Evolutionary conservation across 2,888 invertebrate species (phyloP).

Genomic region (Apomyelois bistriatella): DNA sequence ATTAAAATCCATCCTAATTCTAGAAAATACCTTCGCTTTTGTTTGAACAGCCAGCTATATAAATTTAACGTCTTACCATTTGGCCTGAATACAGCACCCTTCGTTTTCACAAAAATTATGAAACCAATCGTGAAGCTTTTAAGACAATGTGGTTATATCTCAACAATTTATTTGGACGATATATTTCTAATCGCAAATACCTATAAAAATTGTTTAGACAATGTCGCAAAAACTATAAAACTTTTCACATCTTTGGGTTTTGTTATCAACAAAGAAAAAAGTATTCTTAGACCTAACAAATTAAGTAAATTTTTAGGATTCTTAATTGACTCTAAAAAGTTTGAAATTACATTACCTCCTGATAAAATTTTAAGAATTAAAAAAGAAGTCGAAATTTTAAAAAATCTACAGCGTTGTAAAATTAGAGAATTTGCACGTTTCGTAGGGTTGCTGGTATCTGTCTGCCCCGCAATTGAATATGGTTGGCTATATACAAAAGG

Average conservation of each 20-base stretch:
- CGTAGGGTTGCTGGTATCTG: not conserved
- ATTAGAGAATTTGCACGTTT: not conserved
- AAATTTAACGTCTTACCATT: not conserved
- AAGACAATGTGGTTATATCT: not conserved
- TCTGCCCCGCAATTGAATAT: too few species aligned
- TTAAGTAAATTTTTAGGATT: too few species aligned
- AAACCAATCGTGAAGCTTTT: not conserved
- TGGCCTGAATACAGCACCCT: not conserved
- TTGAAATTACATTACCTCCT: too few species aligned
- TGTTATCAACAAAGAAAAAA: too few species aligned
- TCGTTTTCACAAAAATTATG: not conserved
- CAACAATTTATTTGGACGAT: not conserved
- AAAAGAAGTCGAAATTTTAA: too few species aligned
- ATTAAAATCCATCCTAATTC: not conserved
- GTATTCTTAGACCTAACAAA: too few species aligned
- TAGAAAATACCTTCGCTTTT: not conserved
- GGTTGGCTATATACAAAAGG: too few species aligned
- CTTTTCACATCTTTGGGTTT: constrained; percentile 4
- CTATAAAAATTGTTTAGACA: not conserved
- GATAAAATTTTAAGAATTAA: not conserved
- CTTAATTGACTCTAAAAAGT: too few species aligned
- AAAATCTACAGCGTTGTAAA: not conserved
- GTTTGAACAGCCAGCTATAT: not conserved
- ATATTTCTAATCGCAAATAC: too few species aligned
- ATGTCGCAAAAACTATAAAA: constrained; percentile 11